Evolutionary conservation across 2,797 vertebrate species (phyloP).

Genomic region (Morus bassanus): DNA sequence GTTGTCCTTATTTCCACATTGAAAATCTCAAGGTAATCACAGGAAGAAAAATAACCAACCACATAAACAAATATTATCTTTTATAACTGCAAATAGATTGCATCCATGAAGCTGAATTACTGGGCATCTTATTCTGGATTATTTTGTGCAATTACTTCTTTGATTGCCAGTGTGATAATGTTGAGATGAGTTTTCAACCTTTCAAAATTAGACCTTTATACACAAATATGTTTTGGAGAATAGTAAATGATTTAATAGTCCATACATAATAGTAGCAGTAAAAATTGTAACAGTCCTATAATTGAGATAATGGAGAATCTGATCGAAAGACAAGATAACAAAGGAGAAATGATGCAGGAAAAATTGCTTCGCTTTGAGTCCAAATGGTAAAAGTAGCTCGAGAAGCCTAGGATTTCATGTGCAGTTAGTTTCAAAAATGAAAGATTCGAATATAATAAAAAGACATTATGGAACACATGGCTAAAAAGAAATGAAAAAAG

Average conservation of each 20-base stretch:
- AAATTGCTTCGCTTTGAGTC: slow-evolving; percentile 66
- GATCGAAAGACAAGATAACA: slow-evolving; percentile 64
- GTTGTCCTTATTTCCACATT: slow-evolving; percentile 29
- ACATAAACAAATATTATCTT: slow-evolving; percentile 53
- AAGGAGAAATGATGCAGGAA: slow-evolving; percentile 60
- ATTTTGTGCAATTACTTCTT: slow-evolving; percentile 63
- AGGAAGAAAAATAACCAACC: slow-evolving; percentile 11
- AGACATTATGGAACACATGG: slow-evolving; percentile 24
- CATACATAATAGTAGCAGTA: not conserved
- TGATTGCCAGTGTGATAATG: slow-evolving; percentile 63
- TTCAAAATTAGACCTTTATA: slow-evolving; percentile 56
- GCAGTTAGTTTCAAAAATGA: slow-evolving; percentile 34
- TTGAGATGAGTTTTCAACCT: slow-evolving; percentile 58
- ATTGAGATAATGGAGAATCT: slow-evolving; percentile 57
- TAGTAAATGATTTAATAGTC: slow-evolving; percentile 50
- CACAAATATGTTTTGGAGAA: slow-evolving; percentile 54
- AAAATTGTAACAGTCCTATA: slow-evolving; percentile 27
- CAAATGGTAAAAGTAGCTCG: slow-evolving; percentile 42
- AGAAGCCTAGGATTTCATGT: slow-evolving; percentile 42
- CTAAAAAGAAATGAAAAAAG: slow-evolving; percentile 17
- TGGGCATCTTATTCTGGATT: slow-evolving; percentile 45
- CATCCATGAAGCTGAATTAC: slow-evolving; percentile 55
- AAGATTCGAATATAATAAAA: slow-evolving; percentile 40
- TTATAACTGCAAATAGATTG: slow-evolving; percentile 38
- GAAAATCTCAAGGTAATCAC: slow-evolving; percentile 62